Evolutionary conservation across 2,113 vertebrate species (phyloP).

Genomic region (Zingel zingel): DNA sequence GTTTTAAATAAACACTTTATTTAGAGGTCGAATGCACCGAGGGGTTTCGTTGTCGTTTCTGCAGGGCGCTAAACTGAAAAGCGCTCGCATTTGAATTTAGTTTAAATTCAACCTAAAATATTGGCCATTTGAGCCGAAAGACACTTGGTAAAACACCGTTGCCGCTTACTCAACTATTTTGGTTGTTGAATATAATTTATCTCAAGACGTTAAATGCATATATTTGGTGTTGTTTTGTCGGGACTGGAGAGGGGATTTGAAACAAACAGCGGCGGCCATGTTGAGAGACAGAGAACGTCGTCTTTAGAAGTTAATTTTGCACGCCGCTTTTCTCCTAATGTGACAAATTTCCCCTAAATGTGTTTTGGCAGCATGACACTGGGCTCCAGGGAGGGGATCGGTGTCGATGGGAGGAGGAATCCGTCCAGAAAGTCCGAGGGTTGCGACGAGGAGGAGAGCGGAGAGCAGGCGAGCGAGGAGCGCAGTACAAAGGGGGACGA

Average conservation of each 20-base stretch:
- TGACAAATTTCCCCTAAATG: constrained; percentile 65
- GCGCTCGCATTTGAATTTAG: constrained; percentile 84
- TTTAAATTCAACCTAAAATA: constrained; percentile 69
- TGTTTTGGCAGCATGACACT: constrained; percentile 93
- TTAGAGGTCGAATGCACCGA: constrained; percentile 83
- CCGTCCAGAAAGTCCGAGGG: constrained; percentile 88
- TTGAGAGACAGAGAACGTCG: constrained; percentile 91
- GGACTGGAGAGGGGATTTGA: constrained; percentile 96
- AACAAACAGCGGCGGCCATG: constrained; percentile 99
- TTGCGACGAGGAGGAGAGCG: constrained; percentile 92
- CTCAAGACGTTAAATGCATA: constrained; percentile 54
- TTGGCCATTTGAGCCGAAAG: constrained; percentile 31
- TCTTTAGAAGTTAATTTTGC: constrained; percentile 84
- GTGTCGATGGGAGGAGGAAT: constrained; percentile 92
- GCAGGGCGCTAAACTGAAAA: constrained; percentile 87
- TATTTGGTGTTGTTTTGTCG: constrained; percentile 90
- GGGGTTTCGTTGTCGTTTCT: constrained; percentile 85
- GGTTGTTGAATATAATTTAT: constrained; percentile 56
- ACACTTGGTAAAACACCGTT: constrained; percentile 15
- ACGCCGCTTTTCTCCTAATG: constrained; percentile 64
- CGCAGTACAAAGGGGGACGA: constrained; percentile 91
- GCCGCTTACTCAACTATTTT: constrained; percentile 26
- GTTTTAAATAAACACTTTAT: constrained; percentile 83
- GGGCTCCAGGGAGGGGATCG: constrained; percentile 91
- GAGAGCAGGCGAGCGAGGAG: constrained; percentile 91